Conservation (phyloP, 2,888 invertebrate species). For the Trissonchulus latispiculum region DNA sequence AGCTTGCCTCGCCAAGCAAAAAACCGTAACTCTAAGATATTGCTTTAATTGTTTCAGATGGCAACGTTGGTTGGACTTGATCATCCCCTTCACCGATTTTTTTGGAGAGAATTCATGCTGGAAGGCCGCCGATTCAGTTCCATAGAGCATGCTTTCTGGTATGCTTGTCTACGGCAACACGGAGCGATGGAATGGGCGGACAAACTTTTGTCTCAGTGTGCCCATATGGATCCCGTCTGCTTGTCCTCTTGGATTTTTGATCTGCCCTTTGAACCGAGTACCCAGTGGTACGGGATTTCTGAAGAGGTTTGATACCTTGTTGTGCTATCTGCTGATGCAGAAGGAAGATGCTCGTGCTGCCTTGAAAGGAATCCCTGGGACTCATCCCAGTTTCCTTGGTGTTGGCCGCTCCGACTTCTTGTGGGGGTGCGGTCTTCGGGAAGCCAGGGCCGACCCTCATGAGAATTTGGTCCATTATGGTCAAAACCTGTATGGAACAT, state of each 20-base stretch:
- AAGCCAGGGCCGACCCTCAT: background rate
- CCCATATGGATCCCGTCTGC: background rate
- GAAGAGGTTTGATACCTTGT: background rate
- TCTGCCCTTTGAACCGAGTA: background rate
- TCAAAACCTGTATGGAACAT: background rate
- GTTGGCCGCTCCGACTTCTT: background rate
- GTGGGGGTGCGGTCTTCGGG: background rate
- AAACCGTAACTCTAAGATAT: too few relatives aligned
- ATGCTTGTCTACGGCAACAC: background rate
- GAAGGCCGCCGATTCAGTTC: background rate
- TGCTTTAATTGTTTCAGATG: too few relatives aligned
- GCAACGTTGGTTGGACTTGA: background rate
- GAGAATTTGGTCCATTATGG: too few relatives aligned
- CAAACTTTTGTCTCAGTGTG: background rate
- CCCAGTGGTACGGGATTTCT: background rate
- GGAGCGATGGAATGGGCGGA: background rate
- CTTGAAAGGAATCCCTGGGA: too few relatives aligned
- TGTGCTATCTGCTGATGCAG: too few relatives aligned
- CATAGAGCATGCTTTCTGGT: conserved; percentile 1
- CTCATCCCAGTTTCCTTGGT: background rate
- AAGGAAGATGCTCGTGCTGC: too few relatives aligned
- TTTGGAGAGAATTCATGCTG: background rate
- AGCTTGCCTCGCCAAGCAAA: too few relatives aligned
- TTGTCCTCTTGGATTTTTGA: background rate
- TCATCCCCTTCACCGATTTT: background rate